These are phyloP conservation scores for Lissonota sp. DNA, from an alignment of 2,888 invertebrate species.

Conservation along the genomic window DNA sequence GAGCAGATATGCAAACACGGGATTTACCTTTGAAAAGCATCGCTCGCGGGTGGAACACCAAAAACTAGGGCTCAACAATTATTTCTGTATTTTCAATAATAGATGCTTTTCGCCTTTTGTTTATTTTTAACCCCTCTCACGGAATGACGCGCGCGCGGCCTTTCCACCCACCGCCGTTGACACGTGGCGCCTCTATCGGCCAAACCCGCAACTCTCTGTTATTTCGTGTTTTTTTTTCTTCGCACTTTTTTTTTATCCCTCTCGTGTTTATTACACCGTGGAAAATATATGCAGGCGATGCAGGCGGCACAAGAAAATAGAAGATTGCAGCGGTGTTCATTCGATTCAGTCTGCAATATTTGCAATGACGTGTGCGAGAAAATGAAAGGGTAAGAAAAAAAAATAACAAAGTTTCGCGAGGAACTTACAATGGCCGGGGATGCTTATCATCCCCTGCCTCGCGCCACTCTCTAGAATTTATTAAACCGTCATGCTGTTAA, in stretches of 20 bases:
- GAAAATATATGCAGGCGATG: slow-evolving; percentile 10
- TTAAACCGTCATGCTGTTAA: slow-evolving; percentile 34
- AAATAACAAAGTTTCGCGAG: slow-evolving; percentile 19
- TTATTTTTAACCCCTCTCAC: slow-evolving; percentile 68
- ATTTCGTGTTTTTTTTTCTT: slow-evolving; percentile 8
- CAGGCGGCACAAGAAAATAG: slow-evolving; percentile 3
- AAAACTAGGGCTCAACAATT: slow-evolving; percentile 65
- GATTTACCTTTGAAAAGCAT: background rate
- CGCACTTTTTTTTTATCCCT: slow-evolving; percentile 20
- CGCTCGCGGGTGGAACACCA: slow-evolving; percentile 46
- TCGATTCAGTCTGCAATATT: slow-evolving; percentile 10
- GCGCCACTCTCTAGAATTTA: slow-evolving; percentile 20
- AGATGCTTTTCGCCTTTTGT: slow-evolving; percentile 66
- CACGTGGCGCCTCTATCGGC: slow-evolving; percentile 43
- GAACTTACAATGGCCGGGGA: slow-evolving; percentile 57
- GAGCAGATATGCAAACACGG: background rate
- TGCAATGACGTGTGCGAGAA: slow-evolving; percentile 34
- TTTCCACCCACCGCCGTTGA: background rate
- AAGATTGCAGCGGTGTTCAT: slow-evolving; percentile 17
- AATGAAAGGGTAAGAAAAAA: slow-evolving; percentile 26
- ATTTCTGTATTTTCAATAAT: slow-evolving; percentile 68
- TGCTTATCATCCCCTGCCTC: slow-evolving; percentile 44
- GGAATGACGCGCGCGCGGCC: slow-evolving; percentile 49
- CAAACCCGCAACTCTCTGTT: background rate
- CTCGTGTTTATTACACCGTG: slow-evolving; percentile 5